These are phyloP conservation scores for Dicrostonyx torquatus DNA, from an alignment of 2,797 vertebrate genomes.

Conservation along the genomic window DNA sequence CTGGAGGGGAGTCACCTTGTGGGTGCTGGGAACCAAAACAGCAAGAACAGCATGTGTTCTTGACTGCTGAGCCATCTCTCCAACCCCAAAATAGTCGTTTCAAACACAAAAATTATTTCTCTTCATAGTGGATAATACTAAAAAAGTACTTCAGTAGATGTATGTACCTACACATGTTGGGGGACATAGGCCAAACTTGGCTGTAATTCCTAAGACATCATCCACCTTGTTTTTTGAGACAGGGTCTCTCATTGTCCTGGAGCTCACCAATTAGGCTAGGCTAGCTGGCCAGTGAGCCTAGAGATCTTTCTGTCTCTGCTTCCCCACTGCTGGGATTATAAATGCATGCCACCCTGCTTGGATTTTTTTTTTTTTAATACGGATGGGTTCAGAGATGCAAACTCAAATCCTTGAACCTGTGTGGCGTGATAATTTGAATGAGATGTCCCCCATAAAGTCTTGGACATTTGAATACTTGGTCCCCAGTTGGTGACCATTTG, in stretches of 20 bases:
- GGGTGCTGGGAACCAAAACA: neutral
- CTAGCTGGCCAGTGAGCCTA: neutral
- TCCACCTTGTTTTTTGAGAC: neutral
- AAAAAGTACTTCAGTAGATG: neutral
- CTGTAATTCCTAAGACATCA: neutral
- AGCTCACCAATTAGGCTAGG: neutral
- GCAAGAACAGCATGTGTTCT: too few species aligned
- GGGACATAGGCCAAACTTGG: neutral
- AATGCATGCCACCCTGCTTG: neutral
- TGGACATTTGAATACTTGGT: neutral
- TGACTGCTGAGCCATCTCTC: neutral
- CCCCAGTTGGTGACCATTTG: neutral
- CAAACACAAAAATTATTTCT: neutral
- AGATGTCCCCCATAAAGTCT: neutral
- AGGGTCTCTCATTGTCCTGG: neutral
- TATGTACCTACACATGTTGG: neutral
- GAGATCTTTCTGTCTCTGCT: neutral
- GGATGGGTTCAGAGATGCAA: neutral
- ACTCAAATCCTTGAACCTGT: neutral
- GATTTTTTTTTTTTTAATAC: neutral
- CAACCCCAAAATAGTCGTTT: neutral
- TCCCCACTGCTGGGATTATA: neutral
- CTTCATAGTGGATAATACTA: conserved; percentile 5
- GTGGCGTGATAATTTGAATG: neutral
- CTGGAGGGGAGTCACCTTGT: neutral